These are phyloP conservation scores for Crossocerus cetratus DNA, from an alignment of 2,888 invertebrate genomes.

Conservation along the genomic window DNA sequence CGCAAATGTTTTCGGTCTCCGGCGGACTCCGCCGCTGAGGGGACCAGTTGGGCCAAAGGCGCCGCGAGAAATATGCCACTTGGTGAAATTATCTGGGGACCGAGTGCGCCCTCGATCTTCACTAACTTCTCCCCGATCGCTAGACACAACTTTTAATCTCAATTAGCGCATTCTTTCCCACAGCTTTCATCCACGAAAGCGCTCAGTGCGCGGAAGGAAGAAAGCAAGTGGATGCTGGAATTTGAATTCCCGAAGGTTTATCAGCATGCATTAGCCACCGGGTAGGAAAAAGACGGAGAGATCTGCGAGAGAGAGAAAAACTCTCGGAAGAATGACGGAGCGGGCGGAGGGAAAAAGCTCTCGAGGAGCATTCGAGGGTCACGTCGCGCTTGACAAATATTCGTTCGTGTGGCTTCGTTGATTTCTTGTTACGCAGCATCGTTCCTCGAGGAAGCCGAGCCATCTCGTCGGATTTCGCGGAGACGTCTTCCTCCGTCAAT, in stretches of 20 bases:
- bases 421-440: not conserved
- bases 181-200: slow-evolving; percentile 38
- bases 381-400: slow-evolving; percentile 31
- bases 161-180: slow-evolving; percentile 26
- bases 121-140: no score
- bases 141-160: no score
- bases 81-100: not conserved
- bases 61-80: not conserved
- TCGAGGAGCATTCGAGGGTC: slow-evolving; percentile 19
- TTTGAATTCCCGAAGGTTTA: slow-evolving; percentile 63
- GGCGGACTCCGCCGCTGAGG: not conserved
- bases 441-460: not conserved
- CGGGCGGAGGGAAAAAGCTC: slow-evolving; percentile 14
- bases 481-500: no score
- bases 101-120: no score
- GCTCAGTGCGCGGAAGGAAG: slow-evolving; percentile 19
- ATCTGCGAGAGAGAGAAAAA: slow-evolving; percentile 40
- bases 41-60: not conserved
- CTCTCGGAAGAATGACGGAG: slow-evolving; percentile 11
- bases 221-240: slow-evolving; percentile 25
- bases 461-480: not conserved
- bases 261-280: slow-evolving; percentile 63
- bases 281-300: slow-evolving; percentile 10
- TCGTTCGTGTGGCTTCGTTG: slow-evolving; percentile 8
- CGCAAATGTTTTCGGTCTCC: not conserved